phyloP scores from a whole-genome alignment of 35 echinoderm and acorn worm genomes.

The Nesometra sesokonis region DNA sequence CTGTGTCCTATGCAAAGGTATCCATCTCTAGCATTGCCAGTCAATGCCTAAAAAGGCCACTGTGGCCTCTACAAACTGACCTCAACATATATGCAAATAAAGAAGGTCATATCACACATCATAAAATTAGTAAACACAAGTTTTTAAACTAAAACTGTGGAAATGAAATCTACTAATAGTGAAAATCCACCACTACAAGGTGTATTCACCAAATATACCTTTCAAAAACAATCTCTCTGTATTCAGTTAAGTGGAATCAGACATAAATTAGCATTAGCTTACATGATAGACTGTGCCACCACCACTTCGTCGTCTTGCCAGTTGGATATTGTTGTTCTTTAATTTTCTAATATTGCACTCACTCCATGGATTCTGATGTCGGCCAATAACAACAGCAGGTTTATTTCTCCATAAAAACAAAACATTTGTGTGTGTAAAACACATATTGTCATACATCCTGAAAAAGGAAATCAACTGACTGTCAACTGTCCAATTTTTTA shows the following conservation, averaged over 20 bases:
- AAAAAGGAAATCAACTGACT: neutral
- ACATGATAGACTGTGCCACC: constrained; percentile 97
- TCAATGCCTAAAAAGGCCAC: no score
- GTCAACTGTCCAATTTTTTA: no score
- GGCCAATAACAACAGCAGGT: constrained; percentile 75
- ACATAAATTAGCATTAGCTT: neutral
- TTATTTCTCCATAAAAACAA: constrained; percentile 81
- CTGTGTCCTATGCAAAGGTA: no score
- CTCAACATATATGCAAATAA: no score
- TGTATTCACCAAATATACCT: no score
- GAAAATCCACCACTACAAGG: neutral
- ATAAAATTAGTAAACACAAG: no score
- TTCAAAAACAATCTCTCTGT: no score
- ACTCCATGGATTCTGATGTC: constrained; percentile 93
- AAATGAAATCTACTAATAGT: neutral
- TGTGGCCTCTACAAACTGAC: no score
- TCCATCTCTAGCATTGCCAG: no score
- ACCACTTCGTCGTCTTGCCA: constrained; percentile 73
- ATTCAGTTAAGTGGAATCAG: no score
- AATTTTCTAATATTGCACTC: constrained; percentile 67
- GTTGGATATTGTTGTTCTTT: constrained; percentile 27
- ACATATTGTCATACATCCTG: constrained; percentile 73
- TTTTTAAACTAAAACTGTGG: no score
- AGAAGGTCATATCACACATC: no score
- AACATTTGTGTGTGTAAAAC: constrained; percentile 36